phyloP scores from a whole-genome alignment of 2,113 vertebrate species.

The Sylvietta virens region DNA sequence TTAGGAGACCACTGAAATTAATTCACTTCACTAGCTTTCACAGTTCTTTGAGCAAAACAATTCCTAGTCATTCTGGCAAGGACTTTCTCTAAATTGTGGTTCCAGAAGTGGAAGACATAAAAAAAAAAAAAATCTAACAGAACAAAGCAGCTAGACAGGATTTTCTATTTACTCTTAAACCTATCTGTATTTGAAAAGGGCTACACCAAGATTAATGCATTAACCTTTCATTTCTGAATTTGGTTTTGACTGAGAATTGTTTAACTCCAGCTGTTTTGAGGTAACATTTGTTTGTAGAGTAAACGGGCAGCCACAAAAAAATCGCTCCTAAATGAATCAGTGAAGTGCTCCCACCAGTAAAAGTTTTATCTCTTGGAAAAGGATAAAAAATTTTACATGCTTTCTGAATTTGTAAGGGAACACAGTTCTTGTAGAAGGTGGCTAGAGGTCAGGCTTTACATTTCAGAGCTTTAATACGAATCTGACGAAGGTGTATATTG shows the following conservation, averaged over 20 bases:
- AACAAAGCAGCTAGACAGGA: conserved; percentile 26
- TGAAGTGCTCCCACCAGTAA: neutral
- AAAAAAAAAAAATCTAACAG: conserved; percentile 16
- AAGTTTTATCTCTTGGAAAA: conserved; percentile 18
- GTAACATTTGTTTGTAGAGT: conserved; percentile 42
- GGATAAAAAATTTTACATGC: conserved; percentile 46
- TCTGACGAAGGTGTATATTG: neutral
- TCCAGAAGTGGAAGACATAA: conserved; percentile 21
- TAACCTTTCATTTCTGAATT: conserved; percentile 55
- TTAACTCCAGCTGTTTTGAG: conserved; percentile 52
- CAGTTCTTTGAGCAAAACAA: conserved; percentile 61
- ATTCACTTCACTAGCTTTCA: conserved; percentile 51
- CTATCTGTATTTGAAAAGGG: conserved; percentile 40
- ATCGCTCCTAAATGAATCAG: conserved; percentile 47
- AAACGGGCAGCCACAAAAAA: conserved; percentile 50
- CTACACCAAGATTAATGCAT: conserved; percentile 42
- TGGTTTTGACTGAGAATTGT: conserved; percentile 51
- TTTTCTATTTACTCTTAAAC: conserved; percentile 62
- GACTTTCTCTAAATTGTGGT: conserved; percentile 49
- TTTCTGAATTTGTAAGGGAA: conserved; percentile 21
- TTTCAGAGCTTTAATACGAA: neutral
- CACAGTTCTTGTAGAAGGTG: neutral
- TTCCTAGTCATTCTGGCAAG: conserved; percentile 22
- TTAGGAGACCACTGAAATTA: conserved; percentile 31
- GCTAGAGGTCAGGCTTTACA: conserved; percentile 30